phyloP scores from a whole-genome alignment of 2,888 invertebrate genomes.

The Gasteruption jaculator region DNA sequence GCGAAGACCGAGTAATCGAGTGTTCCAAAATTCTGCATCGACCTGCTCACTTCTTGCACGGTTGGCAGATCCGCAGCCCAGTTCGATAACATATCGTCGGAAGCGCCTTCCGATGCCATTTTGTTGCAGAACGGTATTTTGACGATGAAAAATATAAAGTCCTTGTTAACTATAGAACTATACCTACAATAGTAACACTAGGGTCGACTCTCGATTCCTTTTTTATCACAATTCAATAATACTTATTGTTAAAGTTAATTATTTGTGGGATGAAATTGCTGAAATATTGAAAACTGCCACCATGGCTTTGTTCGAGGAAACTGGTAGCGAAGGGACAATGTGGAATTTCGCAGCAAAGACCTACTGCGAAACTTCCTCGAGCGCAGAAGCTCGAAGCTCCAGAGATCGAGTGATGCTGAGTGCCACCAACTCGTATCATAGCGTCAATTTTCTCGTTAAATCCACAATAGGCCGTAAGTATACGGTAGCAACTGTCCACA shows the following conservation, averaged over 20 bases:
- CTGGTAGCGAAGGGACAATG: too few relatives aligned
- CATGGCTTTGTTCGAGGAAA: too few relatives aligned
- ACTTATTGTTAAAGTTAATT: too few relatives aligned
- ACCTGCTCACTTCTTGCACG: conserved; percentile 53
- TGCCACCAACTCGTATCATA: conserved; percentile 29
- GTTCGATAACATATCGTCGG: conserved; percentile 26
- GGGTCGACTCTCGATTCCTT: too few relatives aligned
- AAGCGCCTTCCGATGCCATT: conserved; percentile 32
- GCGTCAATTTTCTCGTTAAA: conserved; percentile 45
- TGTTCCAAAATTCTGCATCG: conserved; percentile 66
- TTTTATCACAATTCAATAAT: too few relatives aligned
- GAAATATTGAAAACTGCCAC: too few relatives aligned
- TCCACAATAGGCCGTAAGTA: conserved; percentile 39
- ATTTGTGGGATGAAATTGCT: too few relatives aligned
- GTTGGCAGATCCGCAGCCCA: conserved; percentile 39
- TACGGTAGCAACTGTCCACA: conserved; percentile 32
- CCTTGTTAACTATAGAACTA: too few relatives aligned
- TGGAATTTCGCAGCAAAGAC: too few relatives aligned
- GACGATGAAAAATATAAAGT: too few relatives aligned
- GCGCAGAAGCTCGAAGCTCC: too few relatives aligned
- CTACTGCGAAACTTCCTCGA: conserved; percentile 9
- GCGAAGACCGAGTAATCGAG: conserved; percentile 76
- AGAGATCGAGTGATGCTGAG: conserved; percentile 7
- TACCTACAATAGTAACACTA: too few relatives aligned
- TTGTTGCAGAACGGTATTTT: conserved; percentile 33